phyloP scores from a whole-genome alignment of 2,797 vertebrate species.

The Sebastes oblongus region DNA sequence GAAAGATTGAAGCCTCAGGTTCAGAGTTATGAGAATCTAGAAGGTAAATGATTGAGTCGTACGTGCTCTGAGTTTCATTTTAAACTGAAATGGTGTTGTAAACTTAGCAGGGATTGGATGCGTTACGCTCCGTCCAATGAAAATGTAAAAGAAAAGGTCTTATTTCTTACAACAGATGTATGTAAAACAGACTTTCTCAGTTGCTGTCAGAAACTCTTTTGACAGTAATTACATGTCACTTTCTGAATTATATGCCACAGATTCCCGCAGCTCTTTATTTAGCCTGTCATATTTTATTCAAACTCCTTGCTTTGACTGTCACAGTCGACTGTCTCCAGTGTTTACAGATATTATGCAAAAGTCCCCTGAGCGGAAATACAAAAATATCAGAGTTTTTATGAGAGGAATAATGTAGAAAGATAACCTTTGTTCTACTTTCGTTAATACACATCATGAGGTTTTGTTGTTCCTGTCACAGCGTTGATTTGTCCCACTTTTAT shows the following conservation, averaged over 20 bases:
- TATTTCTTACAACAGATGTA: constrained; percentile 8
- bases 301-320: constrained; percentile 41
- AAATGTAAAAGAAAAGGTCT: not conserved
- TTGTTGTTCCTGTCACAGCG: not conserved
- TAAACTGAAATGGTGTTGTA: not conserved
- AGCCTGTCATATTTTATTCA: constrained; percentile 63
- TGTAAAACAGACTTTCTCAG: constrained; percentile 21
- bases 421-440: constrained; percentile 48
- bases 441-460: not conserved
- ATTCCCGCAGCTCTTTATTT: constrained; percentile 62
- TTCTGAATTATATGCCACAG: constrained; percentile 53
- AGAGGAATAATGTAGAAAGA: constrained; percentile 13
- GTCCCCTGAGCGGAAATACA: constrained; percentile 29
- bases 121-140: not conserved
- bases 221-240: constrained; percentile 62
- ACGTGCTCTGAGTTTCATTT: not conserved
- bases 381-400: constrained; percentile 43
- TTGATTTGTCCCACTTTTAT: constrained; percentile 49
- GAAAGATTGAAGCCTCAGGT: not conserved
- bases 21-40: not conserved
- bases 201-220: constrained; percentile 39
- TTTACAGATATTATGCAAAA: constrained; percentile 51
- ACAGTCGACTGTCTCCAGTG: constrained; percentile 40
- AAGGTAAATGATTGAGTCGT: not conserved
- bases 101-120: not conserved